Base-by-base conservation (phyloP, 2,888 invertebrate species). In the Venusia cambrica region DNA sequence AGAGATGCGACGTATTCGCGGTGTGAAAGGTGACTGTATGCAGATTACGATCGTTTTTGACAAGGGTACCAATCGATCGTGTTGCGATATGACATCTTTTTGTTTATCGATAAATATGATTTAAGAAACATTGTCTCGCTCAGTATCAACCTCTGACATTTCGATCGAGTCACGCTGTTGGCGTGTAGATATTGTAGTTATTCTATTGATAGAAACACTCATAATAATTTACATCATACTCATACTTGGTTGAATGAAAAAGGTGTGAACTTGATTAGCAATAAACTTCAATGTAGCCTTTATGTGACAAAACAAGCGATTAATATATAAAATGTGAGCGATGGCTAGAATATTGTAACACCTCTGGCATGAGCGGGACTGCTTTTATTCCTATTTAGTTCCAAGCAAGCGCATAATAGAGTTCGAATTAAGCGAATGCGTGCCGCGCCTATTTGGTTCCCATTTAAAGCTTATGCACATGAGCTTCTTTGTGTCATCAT, bases 11-110 rank as follows among this genome's bases (percentile, higher is more conserved):
- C 58, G 54, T 66, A 55, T 61, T 66, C 62, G 57, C 59, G 58
- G 64, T 79, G 71, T 71, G 71, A 81, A 81, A 83, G 83, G 84
- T 83, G 76, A 80, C 74, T 63, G 50, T 81, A 84, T 81, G 81
- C 57, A 81, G 79, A 83, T 84, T 74, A 71, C 73, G 52, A 74
- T 75, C 74, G 49, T 60, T 48, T 72, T 70, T 66, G 73, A 72
- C 75, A 76, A 64, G 73, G 72, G 62, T 64, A 64, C n/a, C n/a
- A n/a, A n/a, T 73, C 73, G 64, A 58, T 62, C 63, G 24, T 35
- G 17, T 21, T 19, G 10, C 25, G 33, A 34, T 34, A 27, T 66
- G 69, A 74, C 69, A 72, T 57, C 56, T 58, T 61, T 64, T 71
- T 71, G 71, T 73, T 67, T 64, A 41, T 45, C 33, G 33, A 42